Evolutionary conservation across 2,888 invertebrate genomes (phyloP), one percentile per base, ranked within the genome.

Genomic region (Andrena trimmerana): DNA sequence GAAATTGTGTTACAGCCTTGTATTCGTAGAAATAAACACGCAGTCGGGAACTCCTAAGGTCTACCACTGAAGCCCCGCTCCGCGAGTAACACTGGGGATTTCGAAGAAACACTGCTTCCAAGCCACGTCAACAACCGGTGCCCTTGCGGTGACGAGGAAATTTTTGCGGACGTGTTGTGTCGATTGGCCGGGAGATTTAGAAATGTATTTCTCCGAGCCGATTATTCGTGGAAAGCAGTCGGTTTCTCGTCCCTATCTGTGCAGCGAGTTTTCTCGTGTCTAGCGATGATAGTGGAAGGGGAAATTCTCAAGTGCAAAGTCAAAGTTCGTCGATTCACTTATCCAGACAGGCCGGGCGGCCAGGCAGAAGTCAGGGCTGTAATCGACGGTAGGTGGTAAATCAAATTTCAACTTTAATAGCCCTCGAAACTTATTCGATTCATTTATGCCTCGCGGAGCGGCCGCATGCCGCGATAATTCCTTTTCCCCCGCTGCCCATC

Each of bases 381-480:
- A 88, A 87, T 87, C 87, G 87, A 72, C 87, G 85, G 79, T 85
- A 82, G 75, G 84, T 59, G 57, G 72, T 78, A 88, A 88, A 90
- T 89, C 84, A 89, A 90, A 88, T 90, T 89, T 86, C 83, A 86
- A 90, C 83, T 90, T 90, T 85, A 81, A 90, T 89, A 80, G 83
- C 75, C 78, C 85, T 83, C 85, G 87, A 87, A 91, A 91, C 88
- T 91, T 85, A 86, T 90, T 89, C 83, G 86, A 91, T 90, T 89
- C 86, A 84, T 87, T 90, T 86, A 86, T 86, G 86, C 87, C 80
- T 80, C 84, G 81, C 50, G 77, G 74, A 69, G 54, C 70, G 66
- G 59, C 68, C 85, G 80, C 78, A 84, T 72, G 76, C 75, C 67
- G 79, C 84, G 81, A 86, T 87, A 86, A 88, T 84, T 85, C 74